Percentiles rank a stretch among this genome's conserved stretches.
phyloP scores from a whole-genome alignment of 2,113 vertebrate genomes.

The Clupea harengus region DNA sequence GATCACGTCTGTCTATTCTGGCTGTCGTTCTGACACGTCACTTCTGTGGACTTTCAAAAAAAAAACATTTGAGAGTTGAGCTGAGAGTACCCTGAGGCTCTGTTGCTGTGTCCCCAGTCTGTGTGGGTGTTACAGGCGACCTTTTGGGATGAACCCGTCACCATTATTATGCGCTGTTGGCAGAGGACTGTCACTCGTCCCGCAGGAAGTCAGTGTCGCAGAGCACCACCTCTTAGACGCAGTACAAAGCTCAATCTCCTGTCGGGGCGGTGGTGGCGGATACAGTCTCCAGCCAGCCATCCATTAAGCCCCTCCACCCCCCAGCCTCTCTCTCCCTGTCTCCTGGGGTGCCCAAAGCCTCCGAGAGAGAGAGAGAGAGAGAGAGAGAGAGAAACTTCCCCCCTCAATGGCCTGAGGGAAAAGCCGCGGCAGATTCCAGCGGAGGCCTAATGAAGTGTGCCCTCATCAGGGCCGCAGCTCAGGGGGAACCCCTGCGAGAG shows the following conservation, averaged over 20 bases:
- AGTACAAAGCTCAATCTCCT: background rate
- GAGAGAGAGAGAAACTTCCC: slow-evolving; percentile 54
- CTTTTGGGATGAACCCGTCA: too few relatives aligned
- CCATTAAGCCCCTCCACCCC: slow-evolving; percentile 32
- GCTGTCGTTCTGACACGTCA: background rate
- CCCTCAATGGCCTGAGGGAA: slow-evolving; percentile 51
- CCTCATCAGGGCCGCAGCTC: slow-evolving; percentile 60
- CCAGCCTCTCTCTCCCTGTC: slow-evolving; percentile 41
- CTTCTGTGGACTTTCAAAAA: background rate
- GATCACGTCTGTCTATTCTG: background rate
- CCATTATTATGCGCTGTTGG: too few relatives aligned
- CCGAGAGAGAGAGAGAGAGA: background rate
- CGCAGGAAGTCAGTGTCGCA: too few relatives aligned
- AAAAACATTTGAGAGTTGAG: background rate
- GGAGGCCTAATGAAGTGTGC: slow-evolving; percentile 71
- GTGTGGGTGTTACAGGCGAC: too few relatives aligned
- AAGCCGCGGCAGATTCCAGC: slow-evolving; percentile 66
- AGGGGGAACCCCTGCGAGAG: slow-evolving; percentile 68
- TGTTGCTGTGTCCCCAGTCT: too few relatives aligned
- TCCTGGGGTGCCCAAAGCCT: slow-evolving; percentile 43
- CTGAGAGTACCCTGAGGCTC: background rate
- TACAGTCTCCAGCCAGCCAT: slow-evolving; percentile 40
- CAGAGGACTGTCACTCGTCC: too few relatives aligned
- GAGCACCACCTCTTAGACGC: too few relatives aligned
- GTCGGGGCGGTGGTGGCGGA: slow-evolving; percentile 15